Base-by-base conservation (phyloP, 2,797 vertebrate genomes). In the Danionella dracula region DNA sequence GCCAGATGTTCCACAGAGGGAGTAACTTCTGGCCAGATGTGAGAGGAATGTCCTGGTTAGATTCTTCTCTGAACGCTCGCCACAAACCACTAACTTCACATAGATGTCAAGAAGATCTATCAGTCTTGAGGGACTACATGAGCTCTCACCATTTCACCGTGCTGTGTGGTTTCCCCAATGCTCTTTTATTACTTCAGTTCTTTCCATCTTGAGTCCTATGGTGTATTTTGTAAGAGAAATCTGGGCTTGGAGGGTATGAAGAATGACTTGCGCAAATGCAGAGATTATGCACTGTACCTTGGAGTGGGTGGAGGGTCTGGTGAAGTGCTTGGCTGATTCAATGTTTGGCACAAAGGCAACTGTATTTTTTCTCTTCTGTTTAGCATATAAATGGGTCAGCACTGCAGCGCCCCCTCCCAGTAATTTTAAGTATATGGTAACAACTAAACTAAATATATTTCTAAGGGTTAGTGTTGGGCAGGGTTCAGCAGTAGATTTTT, bases 1-100 rank as follows among this genome's bases (percentile, higher is more conserved):
- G 15, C 62, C 74, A 73, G 56, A 76, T 76, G 70, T 62, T 66
- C 40, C 58, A 50, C 41, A 50, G 44, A 70, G 53, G 68, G 60
- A 66, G 51, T 49, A 57, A 64, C 61, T 42, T 11, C 50, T 69
- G 17, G 2, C 50, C 57, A 75, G 73, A 75, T 75, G 68, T 58
- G 48, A 40, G 37, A 64, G 69, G 60, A 64, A 68, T 55, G 55
- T 57, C 62, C 54, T 61, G 72, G 65, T 61, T 62, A 45, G 21
- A 56, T 46, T 23, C 15, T 19, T 67, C 45, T 53, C 57, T 70
- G 11, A 35, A 50, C 7, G 20, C 20, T 42, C n/a, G n/a, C 60
- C 69, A 17, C 46, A 48, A 71, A 67, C 64, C 54, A 6, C 59
- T 48, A 58, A 64, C 54, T 68, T 57, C 68, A 23, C 46, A 54